Evolutionary conservation across 2,888 invertebrate species (phyloP), one percentile per base, ranked within the genome.

Genomic region (Linnaemya vulpina): DNA sequence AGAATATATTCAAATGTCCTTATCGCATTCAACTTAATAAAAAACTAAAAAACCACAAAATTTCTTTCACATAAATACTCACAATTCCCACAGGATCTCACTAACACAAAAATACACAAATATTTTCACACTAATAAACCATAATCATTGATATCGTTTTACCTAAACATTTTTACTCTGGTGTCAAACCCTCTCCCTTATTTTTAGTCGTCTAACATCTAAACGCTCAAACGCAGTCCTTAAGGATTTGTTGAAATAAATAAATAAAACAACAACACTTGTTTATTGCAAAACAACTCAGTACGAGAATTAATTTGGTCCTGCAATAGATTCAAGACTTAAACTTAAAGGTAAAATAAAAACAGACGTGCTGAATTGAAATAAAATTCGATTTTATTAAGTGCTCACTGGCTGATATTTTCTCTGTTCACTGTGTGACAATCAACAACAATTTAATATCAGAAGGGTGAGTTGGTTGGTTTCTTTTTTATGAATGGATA

Each of bases 371-470:
- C 89, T 87, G 88, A 89, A 89, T 89, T 88, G 89, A 89, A 89
- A 88, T 88, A 84, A 88, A 90, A 90, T 90, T 91, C 90, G 91
- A 91, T 91, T 91, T 91, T 89, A 91, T 91, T 91, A 90, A 91
- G 91, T 91, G 91, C 76, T 46, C 76, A 35, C 46, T 46, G 17
- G 30, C 20, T 88, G 88, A 20, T 55, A 71, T 30, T 15, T 74
- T 67, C 38, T 11, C 7, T 38, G 65, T 55, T 43, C 53, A 13
- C 20, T 76, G 35, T 58, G 22, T 49, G 49, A n/a, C 77, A 68
- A 60, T 60, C 67, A 60, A 8, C 20, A 10, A 10, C 8, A 15
- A 17, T 78, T 43, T n/a, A 20, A 0, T 20, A 0, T 40, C 49
- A 9, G 38, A 40, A 62, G 82, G 76, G 82, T 82, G 76, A 22